Evolutionary conservation across 2,797 vertebrate genomes (phyloP).

Genomic region (Netta rufina): DNA sequence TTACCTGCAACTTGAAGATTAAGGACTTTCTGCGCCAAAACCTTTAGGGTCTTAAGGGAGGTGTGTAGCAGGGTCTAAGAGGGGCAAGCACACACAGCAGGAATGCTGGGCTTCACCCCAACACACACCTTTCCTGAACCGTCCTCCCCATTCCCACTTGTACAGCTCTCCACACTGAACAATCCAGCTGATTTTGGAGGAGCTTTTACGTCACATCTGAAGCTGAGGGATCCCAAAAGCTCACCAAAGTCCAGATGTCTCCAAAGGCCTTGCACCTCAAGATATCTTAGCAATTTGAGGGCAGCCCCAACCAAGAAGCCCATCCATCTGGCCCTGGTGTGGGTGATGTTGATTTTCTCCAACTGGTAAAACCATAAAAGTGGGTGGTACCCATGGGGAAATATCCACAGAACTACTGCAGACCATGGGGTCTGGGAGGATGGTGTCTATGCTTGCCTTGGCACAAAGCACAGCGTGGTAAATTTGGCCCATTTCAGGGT

Average conservation of each 20-base stretch:
- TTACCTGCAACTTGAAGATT: background rate
- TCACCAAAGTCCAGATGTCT: background rate
- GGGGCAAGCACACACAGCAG: background rate
- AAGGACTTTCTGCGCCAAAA: conserved; percentile 5
- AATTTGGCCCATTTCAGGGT: background rate
- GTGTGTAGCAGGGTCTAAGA: background rate
- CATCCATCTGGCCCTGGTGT: background rate
- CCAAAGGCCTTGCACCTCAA: background rate
- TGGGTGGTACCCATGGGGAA: background rate
- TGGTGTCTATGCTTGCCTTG: background rate
- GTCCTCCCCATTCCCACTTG: background rate
- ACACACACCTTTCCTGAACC: background rate
- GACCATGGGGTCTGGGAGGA: background rate
- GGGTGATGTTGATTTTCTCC: background rate
- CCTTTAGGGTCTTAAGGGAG: background rate
- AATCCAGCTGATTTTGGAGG: background rate
- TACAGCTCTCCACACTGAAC: background rate
- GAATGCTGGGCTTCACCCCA: background rate
- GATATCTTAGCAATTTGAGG: background rate
- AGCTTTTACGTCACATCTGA: background rate
- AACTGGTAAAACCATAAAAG: background rate
- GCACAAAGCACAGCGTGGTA: background rate
- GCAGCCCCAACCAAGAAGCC: background rate
- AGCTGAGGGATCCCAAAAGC: background rate
- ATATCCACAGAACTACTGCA: background rate